These are phyloP conservation scores for Podarcis raffonei DNA, from an alignment of 2,113 vertebrate species.

Conservation along the genomic window DNA sequence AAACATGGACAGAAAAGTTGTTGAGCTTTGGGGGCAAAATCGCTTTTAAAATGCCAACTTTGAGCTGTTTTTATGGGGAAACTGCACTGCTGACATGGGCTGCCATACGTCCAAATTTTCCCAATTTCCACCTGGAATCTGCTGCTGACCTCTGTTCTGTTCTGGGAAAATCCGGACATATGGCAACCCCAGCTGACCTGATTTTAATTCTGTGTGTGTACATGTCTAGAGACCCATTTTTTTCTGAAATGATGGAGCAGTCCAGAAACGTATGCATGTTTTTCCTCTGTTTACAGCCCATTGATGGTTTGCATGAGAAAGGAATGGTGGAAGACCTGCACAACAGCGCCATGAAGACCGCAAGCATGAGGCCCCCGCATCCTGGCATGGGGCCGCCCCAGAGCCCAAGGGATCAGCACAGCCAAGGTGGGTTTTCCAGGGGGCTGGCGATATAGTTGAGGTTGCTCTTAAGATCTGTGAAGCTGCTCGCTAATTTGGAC, in stretches of 20 bases:
- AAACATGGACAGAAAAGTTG: background rate
- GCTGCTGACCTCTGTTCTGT: too few species aligned
- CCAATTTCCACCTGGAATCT: too few species aligned
- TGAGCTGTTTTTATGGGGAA: too few species aligned
- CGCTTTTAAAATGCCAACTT: too few species aligned
- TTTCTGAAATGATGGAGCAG: background rate
- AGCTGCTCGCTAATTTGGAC: background rate
- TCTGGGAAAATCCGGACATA: too few species aligned
- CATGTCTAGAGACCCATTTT: background rate
- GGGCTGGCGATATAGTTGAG: background rate
- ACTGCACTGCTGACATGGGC: too few species aligned
- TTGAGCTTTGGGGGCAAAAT: too few species aligned
- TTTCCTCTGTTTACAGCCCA: constrained; percentile 75
- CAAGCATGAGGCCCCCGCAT: constrained; percentile 90
- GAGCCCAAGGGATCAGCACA: constrained; percentile 98
- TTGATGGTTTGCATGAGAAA: constrained; percentile 95
- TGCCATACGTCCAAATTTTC: too few species aligned
- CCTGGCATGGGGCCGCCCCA: constrained; percentile 97
- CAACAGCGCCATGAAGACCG: constrained; percentile 91
- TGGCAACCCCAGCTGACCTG: background rate
- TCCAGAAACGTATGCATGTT: too few species aligned
- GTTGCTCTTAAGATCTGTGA: background rate
- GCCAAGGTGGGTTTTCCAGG: constrained; percentile 85
- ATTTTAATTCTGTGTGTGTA: background rate
- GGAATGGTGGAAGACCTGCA: constrained; percentile 90